Conservation (phyloP, 1,140 invertebrate genomes). For the Drosophila parvula region DNA sequence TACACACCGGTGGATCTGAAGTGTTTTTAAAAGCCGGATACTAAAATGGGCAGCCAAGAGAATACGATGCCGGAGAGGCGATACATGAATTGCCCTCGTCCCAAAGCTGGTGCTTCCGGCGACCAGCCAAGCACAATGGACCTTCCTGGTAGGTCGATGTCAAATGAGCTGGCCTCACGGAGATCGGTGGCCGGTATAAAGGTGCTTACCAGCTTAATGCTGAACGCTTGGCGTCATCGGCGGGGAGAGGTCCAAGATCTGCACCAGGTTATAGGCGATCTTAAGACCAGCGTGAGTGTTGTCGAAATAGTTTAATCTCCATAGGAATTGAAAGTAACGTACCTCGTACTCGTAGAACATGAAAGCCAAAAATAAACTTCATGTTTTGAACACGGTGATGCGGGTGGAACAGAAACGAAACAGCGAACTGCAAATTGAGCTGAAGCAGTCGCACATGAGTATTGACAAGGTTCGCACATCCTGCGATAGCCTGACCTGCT, state of each 20-base stretch:
- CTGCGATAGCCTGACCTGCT: conserved; percentile 42
- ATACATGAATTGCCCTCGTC: not conserved
- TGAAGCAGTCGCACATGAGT: conserved; percentile 52
- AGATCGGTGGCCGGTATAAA: conserved; percentile 39
- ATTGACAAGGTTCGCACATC: conserved; percentile 40
- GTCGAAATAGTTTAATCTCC: not conserved
- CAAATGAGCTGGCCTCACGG: not conserved
- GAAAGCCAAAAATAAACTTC: conserved; percentile 59
- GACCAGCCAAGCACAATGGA: not conserved
- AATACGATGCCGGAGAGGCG: not conserved
- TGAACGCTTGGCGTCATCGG: conserved; percentile 67
- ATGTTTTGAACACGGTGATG: conserved; percentile 60
- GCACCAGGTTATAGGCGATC: conserved; percentile 30
- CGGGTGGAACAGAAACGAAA: conserved; percentile 69
- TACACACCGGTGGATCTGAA: conserved; percentile 4
- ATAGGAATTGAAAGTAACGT: not conserved
- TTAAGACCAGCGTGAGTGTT: conserved; percentile 52
- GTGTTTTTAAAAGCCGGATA: not conserved
- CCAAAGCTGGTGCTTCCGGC: not conserved
- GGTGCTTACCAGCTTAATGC: conserved; percentile 62
- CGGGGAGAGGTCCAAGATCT: conserved; percentile 56
- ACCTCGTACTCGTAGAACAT: conserved; percentile 38
- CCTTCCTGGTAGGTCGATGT: not conserved
- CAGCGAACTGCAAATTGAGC: conserved; percentile 56
- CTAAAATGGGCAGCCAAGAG: conserved; percentile 14